Base-by-base conservation (phyloP, 2,888 invertebrate genomes). In the Agriopis aurantiaria region DNA sequence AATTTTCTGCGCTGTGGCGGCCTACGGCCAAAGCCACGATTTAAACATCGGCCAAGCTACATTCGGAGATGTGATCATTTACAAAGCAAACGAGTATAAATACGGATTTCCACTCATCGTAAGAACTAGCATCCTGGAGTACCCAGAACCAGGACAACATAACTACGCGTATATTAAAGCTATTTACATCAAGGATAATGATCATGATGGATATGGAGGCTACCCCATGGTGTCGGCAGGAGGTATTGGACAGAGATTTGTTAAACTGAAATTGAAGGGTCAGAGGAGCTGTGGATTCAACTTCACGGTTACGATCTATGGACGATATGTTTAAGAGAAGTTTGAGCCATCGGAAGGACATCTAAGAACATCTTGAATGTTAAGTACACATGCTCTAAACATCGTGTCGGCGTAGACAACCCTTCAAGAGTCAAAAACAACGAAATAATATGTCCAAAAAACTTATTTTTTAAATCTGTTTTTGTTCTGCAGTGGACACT, bases 281-380 rank as follows among this genome's bases (percentile, higher is more conserved):
- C 94, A 94, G 74, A 82, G 92, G 41, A 82, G 86, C 3, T 63
- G 73, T 56, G 93, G 94, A 0, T 85, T 94, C 46, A 93, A 94
- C 78, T 95, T 94, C 73, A 91, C 93, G 0, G 75, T 95, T 3
- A 88, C 91, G 0, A 84, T 95, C 43, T 94, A 92, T 56, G 95
- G 93, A 74, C 88, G 89, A 85, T 93, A 87, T 74, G 51, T 56
- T 53, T 74, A 49, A 61, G 43, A 23, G 12, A 10, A 33, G 4
- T 5, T 52, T 51, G 51, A 46, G 51, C 3, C 9, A 49, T 49
- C n/a, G 14, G 41, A 17, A n/a, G 17, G 3, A 52, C 3, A 9
- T 52, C 12, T 10, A 23, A 17, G 53, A 53, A 17, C 10, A 53
- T 53, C 12, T 17, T 14, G 8, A 14, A 6, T 49, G 48, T 49